Percentiles rank a stretch among this genome's conserved stretches.
phyloP scores from a whole-genome alignment of 2,113 vertebrate species.

The Gnathonemus longibarbis region DNA sequence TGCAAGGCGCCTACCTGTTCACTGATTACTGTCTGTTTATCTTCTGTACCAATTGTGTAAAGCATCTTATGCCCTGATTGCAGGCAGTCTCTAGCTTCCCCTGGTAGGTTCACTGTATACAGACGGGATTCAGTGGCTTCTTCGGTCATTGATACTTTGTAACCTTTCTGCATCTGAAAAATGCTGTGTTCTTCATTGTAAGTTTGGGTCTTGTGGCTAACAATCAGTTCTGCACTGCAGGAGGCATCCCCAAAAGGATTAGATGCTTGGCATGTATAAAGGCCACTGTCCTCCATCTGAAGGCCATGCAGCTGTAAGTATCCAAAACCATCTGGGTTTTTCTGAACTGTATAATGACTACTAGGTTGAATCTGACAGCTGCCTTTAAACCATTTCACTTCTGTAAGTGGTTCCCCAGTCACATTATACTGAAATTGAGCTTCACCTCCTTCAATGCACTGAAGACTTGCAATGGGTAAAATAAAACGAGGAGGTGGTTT shows the following conservation, averaged over 20 bases:
- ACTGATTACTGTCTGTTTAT: constrained; percentile 48
- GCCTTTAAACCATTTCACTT: constrained; percentile 72
- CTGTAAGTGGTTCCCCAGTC: constrained; percentile 61
- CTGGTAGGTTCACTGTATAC: constrained; percentile 57
- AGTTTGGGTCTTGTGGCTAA: constrained; percentile 43
- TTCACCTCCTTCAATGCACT: constrained; percentile 60
- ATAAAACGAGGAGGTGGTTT: constrained; percentile 66
- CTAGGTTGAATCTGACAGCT: constrained; percentile 57
- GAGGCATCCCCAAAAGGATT: constrained; percentile 64
- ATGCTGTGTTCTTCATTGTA: constrained; percentile 37
- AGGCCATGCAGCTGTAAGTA: constrained; percentile 62
- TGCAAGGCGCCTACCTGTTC: constrained; percentile 42
- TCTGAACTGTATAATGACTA: constrained; percentile 51
- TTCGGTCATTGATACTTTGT: constrained; percentile 57
- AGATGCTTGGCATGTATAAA: constrained; percentile 67
- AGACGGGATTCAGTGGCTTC: constrained; percentile 64
- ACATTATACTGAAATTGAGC: constrained; percentile 66
- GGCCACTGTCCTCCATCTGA: constrained; percentile 58
- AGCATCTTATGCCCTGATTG: constrained; percentile 52
- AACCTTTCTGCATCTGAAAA: constrained; percentile 49
- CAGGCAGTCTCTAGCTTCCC: constrained; percentile 44
- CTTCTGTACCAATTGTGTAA: constrained; percentile 56
- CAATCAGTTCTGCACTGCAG: constrained; percentile 65
- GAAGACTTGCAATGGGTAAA: constrained; percentile 57
- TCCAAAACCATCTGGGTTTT: constrained; percentile 66